These are phyloP conservation scores for Choreutis nemorana DNA, from an alignment of 2,888 invertebrate genomes.

Conservation along the genomic window DNA sequence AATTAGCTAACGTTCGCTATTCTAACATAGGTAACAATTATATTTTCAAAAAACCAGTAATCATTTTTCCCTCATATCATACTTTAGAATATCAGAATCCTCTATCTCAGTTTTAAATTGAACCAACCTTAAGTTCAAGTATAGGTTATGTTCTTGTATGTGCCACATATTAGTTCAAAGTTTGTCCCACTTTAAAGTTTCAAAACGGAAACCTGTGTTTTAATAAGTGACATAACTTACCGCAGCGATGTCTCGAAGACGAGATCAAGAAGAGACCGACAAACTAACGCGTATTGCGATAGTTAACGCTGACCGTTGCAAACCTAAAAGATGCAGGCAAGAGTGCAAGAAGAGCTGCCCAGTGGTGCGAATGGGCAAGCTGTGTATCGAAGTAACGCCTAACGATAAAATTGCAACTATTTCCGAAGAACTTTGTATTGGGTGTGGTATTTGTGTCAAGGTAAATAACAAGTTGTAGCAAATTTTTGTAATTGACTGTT, in stretches of 20 bases:
- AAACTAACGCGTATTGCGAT: conserved; percentile 97
- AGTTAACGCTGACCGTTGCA: conserved; percentile 97
- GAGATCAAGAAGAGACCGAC: conserved; percentile 80
- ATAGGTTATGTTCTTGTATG: conserved; percentile 39
- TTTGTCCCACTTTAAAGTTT: conserved; percentile 16
- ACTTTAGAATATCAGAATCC: not conserved
- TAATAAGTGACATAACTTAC: conserved; percentile 13
- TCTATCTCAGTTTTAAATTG: not conserved
- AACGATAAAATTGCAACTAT: conserved; percentile 96
- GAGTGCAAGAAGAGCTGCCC: conserved; percentile 99
- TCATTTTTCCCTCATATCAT: not conserved
- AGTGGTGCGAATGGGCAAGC: conserved; percentile 98
- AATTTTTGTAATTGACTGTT: conserved; percentile 1
- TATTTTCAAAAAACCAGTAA: not conserved
- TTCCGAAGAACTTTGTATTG: conserved; percentile 98
- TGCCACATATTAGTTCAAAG: conserved; percentile 43
- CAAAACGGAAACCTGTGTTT: conserved; percentile 9
- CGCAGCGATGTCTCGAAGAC: conserved; percentile 64
- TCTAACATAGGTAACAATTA: conserved; percentile 46
- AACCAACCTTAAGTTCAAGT: not conserved
- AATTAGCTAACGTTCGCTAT: conserved; percentile 50
- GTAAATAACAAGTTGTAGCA: too few species aligned
- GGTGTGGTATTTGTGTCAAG: conserved; percentile 99
- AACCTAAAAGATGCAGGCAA: conserved; percentile 98
- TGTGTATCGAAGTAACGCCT: conserved; percentile 97